These are phyloP conservation scores for Gobionotothen gibberifrons DNA, from an alignment of 2,797 vertebrate species.

Conservation along the genomic window DNA sequence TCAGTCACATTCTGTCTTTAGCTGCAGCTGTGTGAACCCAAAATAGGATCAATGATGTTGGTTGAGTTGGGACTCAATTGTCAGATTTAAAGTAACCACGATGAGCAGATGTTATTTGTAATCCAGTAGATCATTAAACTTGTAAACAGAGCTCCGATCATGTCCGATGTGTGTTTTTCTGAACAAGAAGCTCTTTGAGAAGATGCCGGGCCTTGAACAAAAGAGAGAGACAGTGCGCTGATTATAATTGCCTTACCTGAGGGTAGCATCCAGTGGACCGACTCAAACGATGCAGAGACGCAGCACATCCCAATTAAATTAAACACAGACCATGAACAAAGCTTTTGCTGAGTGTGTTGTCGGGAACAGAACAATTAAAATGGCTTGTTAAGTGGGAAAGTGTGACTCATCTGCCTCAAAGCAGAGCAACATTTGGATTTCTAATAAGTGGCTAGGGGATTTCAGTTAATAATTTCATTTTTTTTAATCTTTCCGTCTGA, in stretches of 20 bases:
- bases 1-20: constrained; percentile 12
- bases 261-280: constrained; percentile 60
- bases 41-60: constrained; percentile 45
- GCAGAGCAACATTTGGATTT: constrained; percentile 63
- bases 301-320: constrained; percentile 74
- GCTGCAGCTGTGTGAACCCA: constrained; percentile 14
- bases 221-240: constrained; percentile 30
- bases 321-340: constrained; percentile 61
- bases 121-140: constrained; percentile 58
- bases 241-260: constrained; percentile 79
- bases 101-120: constrained; percentile 62
- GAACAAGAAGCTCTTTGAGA: constrained; percentile 47
- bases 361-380: constrained; percentile 71
- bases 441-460: constrained; percentile 62
- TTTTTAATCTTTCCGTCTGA: constrained; percentile 38
- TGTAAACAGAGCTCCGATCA: constrained; percentile 59
- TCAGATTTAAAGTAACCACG: constrained; percentile 31
- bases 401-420: constrained; percentile 63
- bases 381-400: constrained; percentile 55
- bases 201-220: constrained; percentile 48
- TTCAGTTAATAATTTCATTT: constrained; percentile 44
- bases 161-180: constrained; percentile 37
- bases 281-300: constrained; percentile 59
- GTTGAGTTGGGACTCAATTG: constrained; percentile 20
- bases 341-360: constrained; percentile 59